Percentiles rank a stretch among this genome's conserved stretches.
These are phyloP conservation scores for Sphaerodactylus townsendi DNA, from an alignment of 2,113 vertebrate genomes.

Conservation along the genomic window DNA sequence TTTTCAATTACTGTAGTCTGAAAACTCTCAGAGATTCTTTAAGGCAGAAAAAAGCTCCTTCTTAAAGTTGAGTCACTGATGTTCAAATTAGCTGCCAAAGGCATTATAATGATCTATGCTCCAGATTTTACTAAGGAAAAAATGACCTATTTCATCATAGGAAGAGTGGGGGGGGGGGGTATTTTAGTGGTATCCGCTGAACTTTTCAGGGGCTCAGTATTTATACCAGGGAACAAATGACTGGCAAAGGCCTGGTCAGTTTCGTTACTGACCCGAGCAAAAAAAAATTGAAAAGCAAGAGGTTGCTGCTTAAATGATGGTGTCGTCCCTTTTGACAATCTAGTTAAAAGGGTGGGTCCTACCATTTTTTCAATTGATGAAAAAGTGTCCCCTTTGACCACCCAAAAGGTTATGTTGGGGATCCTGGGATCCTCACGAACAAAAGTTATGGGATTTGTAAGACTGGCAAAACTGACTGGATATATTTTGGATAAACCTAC, in stretches of 20 bases:
- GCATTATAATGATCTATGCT: constrained; percentile 78
- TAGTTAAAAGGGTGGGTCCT: no score
- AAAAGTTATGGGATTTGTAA: no score
- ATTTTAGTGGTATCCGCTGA: constrained; percentile 19
- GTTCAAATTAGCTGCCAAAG: constrained; percentile 85
- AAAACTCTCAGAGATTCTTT: constrained; percentile 81
- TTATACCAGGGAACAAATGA: constrained; percentile 59
- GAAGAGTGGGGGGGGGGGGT: background rate
- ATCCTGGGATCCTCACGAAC: no score
- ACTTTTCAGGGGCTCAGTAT: constrained; percentile 41
- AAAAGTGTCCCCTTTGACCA: no score
- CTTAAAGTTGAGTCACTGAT: constrained; percentile 79
- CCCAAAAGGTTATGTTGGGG: no score
- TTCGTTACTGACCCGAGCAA: constrained; percentile 59
- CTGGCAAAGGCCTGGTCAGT: constrained; percentile 53
- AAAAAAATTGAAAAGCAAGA: background rate
- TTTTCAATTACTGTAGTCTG: constrained; percentile 85
- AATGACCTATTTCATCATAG: constrained; percentile 74
- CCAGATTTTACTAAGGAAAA: constrained; percentile 75
- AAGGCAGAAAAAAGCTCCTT: constrained; percentile 80
- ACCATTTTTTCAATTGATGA: no score
- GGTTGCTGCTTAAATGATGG: background rate
- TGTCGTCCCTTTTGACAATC: background rate
- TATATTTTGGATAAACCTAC: no score
- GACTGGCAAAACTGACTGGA: no score